Evolutionary conservation across 2,888 invertebrate species (phyloP).

Genomic region (Eupithecia centaureata): DNA sequence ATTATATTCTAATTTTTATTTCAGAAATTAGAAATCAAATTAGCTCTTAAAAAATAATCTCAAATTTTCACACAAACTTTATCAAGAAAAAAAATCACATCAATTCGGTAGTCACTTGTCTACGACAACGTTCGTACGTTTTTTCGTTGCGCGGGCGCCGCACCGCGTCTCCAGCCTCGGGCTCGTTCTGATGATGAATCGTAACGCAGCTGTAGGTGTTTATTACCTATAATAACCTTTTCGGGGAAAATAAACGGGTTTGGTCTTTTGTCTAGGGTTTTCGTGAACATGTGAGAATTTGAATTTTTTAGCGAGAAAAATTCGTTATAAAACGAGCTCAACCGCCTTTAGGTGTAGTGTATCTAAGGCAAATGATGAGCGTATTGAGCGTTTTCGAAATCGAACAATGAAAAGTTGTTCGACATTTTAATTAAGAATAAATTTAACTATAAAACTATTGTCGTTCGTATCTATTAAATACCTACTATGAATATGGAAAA

Average conservation of each 20-base stretch:
- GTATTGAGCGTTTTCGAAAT: too few species aligned
- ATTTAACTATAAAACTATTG: neutral
- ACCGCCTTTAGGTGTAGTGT: neutral
- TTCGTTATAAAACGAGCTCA: neutral
- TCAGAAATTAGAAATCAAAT: too few species aligned
- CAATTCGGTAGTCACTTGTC: conserved; percentile 5
- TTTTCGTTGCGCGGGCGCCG: conserved; percentile 24
- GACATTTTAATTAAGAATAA: neutral
- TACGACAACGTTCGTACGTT: conserved; percentile 8
- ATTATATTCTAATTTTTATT: neutral
- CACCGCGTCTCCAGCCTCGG: conserved; percentile 25
- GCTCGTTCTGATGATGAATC: conserved; percentile 9
- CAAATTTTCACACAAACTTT: too few species aligned
- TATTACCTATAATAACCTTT: conserved; percentile 17
- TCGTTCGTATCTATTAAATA: too few species aligned
- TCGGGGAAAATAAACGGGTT: conserved; percentile 10
- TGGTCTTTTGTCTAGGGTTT: conserved; percentile 11
- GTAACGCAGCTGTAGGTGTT: conserved; percentile 19
- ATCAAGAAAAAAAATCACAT: neutral
- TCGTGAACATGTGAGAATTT: neutral
- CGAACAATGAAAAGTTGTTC: neutral
- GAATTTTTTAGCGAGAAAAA: neutral
- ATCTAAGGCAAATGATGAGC: neutral
- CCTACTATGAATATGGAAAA: neutral
- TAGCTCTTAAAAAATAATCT: too few species aligned